phyloP scores from a whole-genome alignment of 2,888 invertebrate species.

The Calliphora vomitoria region DNA sequence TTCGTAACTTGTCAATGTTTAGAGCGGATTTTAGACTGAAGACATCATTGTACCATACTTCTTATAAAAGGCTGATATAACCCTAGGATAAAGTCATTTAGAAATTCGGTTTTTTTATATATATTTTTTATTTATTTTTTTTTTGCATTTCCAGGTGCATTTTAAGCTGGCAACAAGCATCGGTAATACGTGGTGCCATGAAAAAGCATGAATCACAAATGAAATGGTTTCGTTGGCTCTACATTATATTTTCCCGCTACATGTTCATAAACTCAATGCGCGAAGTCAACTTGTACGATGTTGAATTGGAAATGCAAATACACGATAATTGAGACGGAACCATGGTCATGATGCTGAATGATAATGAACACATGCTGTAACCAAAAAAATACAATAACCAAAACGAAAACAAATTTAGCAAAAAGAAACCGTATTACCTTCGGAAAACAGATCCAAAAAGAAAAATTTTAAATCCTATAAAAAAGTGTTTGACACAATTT shows the following conservation, averaged over 20 bases:
- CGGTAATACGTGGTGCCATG: conserved; percentile 91
- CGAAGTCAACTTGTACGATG: conserved; percentile 90
- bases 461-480: conserved; percentile 33
- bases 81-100: too few species aligned
- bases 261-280: conserved; percentile 95
- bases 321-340: conserved; percentile 85
- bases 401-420: conserved; percentile 47
- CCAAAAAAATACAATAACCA: conserved; percentile 49
- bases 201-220: conserved; percentile 94
- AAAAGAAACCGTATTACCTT: conserved; percentile 62
- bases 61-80: too few species aligned
- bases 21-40: too few species aligned
- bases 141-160: conserved; percentile 86
- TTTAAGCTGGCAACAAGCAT: conserved; percentile 87
- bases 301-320: conserved; percentile 90
- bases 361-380: conserved; percentile 22
- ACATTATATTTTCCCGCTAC: conserved; percentile 95
- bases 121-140: background rate
- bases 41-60: too few species aligned
- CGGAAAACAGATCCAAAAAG: conserved; percentile 62
- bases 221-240: conserved; percentile 96
- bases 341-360: background rate
- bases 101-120: too few species aligned
- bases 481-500: conserved; percentile 57
- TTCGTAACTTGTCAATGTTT: too few species aligned